phyloP scores from a whole-genome alignment of 2,113 vertebrate species.

The Menura novaehollandiae region DNA sequence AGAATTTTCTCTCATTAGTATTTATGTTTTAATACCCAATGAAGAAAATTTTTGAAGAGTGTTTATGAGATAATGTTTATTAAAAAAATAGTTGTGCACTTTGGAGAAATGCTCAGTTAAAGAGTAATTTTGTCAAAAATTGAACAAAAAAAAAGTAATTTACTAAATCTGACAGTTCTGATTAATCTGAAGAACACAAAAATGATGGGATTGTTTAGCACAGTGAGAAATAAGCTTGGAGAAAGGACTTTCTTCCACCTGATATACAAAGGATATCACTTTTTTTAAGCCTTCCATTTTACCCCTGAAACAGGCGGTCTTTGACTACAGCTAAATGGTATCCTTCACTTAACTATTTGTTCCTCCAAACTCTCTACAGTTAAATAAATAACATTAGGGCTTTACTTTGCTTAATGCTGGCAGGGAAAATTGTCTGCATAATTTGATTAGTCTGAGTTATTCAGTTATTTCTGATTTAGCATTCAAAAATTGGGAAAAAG shows the following conservation, averaged over 20 bases:
- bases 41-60: background rate
- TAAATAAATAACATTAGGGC: background rate
- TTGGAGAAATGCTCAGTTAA: background rate
- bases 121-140: background rate
- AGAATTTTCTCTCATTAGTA: background rate
- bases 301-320: background rate
- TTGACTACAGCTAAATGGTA: background rate
- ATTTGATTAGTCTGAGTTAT: background rate
- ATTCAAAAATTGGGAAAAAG: background rate
- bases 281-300: background rate
- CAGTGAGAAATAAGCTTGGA: background rate
- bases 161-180: background rate
- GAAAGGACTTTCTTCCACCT: background rate
- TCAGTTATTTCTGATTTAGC: background rate
- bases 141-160: background rate
- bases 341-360: background rate
- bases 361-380: background rate
- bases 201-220: background rate
- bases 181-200: background rate
- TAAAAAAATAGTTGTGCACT: background rate
- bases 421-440: background rate
- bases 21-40: background rate
- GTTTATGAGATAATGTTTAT: background rate
- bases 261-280: background rate
- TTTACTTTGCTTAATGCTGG: background rate